Conservation (phyloP, 2,797 vertebrate genomes). For the Neosalanx taihuensis region DNA sequence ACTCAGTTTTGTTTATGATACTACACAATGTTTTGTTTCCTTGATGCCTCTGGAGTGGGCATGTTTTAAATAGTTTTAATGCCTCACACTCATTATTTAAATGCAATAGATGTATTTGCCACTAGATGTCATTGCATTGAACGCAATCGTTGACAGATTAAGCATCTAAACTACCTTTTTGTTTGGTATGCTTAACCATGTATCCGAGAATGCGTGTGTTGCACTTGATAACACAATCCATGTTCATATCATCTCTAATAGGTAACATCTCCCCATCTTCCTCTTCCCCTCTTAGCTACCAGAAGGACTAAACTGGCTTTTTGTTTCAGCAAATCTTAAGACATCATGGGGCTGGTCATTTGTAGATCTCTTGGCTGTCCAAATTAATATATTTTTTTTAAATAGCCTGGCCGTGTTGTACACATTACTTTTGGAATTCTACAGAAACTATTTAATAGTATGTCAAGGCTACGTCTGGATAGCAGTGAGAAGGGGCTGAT, state of each 20-base stretch:
- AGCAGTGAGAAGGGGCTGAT: slow-evolving; percentile 6
- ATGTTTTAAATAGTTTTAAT: not conserved
- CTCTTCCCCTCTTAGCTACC: not conserved
- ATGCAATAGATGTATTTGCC: slow-evolving; percentile 51
- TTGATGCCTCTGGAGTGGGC: not conserved
- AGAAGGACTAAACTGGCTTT: too few relatives aligned
- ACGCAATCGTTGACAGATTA: not conserved
- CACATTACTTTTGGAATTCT: too few relatives aligned
- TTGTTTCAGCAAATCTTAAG: too few relatives aligned
- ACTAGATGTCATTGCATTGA: slow-evolving; percentile 61
- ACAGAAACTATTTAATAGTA: not conserved
- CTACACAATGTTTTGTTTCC: too few relatives aligned
- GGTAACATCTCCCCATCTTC: not conserved
- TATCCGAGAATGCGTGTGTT: too few relatives aligned
- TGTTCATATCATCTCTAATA: not conserved
- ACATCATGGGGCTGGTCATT: too few relatives aligned
- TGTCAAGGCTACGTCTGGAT: not conserved
- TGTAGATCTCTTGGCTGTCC: too few relatives aligned
- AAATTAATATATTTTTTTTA: too few relatives aligned
- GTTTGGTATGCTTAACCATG: too few relatives aligned
- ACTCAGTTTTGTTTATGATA: too few relatives aligned
- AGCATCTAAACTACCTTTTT: not conserved
- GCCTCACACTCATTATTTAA: not conserved
- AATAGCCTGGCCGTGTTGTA: too few relatives aligned
- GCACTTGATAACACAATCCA: not conserved